Evolutionary conservation across 2,888 invertebrate species (phyloP).

Genomic region (Drosophila percnosoma): DNA sequence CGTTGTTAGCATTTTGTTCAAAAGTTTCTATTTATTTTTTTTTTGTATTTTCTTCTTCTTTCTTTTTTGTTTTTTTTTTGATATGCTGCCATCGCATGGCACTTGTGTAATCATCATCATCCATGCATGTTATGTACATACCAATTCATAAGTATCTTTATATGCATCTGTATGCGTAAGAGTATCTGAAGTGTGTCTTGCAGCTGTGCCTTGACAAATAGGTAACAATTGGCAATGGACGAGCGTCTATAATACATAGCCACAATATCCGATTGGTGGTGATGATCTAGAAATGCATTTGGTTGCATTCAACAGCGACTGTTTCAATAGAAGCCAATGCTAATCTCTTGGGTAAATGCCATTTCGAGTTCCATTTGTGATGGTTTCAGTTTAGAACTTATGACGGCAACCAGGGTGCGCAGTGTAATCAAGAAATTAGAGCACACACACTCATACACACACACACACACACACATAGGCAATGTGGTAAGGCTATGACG

Average conservation of each 20-base stretch:
- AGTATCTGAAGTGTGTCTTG: conserved; percentile 17
- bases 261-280: neutral
- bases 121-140: conserved; percentile 29
- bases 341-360: conserved; percentile 66
- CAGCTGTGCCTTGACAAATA: conserved; percentile 3
- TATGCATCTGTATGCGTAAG: conserved; percentile 6
- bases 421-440: conserved; percentile 77
- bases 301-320: conserved; percentile 31
- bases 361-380: conserved; percentile 22
- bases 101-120: conserved; percentile 77
- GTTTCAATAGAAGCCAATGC: conserved; percentile 51
- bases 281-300: conserved; percentile 32
- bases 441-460: conserved; percentile 34
- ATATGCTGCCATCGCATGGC: conserved; percentile 51
- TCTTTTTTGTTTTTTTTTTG: conserved; percentile 16
- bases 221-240: conserved; percentile 32
- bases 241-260: neutral
- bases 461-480: neutral
- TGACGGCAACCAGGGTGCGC: conserved; percentile 21
- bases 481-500: conserved; percentile 1
- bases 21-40: conserved; percentile 13
- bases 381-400: conserved; percentile 27
- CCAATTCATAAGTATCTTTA: conserved; percentile 2
- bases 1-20: conserved; percentile 74
- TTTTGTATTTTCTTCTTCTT: conserved; percentile 16